Evolutionary conservation across 2,888 invertebrate genomes (phyloP), one percentile per base, ranked within the genome.

Genomic region (Brachyptera putata): DNA sequence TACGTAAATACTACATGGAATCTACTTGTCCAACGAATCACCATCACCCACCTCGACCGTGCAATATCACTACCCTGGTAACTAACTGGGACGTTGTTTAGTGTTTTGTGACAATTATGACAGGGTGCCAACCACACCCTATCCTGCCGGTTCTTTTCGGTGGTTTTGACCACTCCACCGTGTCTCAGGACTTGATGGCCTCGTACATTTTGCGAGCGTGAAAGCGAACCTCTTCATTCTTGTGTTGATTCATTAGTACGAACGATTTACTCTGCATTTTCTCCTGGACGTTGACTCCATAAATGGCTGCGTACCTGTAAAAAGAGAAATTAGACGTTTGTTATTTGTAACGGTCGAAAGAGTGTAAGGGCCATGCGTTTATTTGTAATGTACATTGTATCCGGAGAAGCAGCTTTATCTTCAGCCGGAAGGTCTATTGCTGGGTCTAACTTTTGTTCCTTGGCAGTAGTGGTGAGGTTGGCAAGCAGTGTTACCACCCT

Each of bases 371-470:
- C 25, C 21, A 37, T 56, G 37, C 25, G 18, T 18, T 39, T 39
- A 36, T n/a, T 36, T 56, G 18, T 37, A 21, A 18, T 41, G 22
- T 74, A 79, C 75, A 80, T 75, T 24, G 80, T 80, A 65, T 80
- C 79, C 3, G 80, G 79, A 4, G 79, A 77, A 14, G 79, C 74
- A 5, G 79, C 79, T 67, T 79, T 79, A 62, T 78, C 76, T 64
- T 75, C 76, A 1, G 75, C 70, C 14, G 80, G 80, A 11, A 80
- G 72, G 64, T 76, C 75, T 25, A 73, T 70, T 9, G 74, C 71
- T 4, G 76, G 76, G 56, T 79, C 73, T 50, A 76, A 68, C 43
- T 73, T 68, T 53, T 75, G 72, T 16, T 72, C 71, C 21, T 71
- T 72, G 14, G 75, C 75, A 7, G 75, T 73, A 43, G 71, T 69